Base-by-base conservation (phyloP, 2,113 vertebrate genomes). In the Syngnathus scovelli region DNA sequence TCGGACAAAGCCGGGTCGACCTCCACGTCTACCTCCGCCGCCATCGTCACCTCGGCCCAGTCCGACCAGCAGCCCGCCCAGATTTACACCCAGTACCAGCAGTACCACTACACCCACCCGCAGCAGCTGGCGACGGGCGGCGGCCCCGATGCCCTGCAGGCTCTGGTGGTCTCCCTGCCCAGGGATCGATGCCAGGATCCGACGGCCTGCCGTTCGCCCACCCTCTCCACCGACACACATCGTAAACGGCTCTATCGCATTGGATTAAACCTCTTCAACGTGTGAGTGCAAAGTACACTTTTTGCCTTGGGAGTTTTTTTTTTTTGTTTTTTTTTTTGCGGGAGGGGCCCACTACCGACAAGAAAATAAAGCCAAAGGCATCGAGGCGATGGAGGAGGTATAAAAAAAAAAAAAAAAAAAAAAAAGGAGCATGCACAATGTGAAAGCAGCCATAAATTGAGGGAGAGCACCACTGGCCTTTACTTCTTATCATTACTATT, bases 231-330 rank as follows among this genome's bases (percentile, higher is more conserved):
- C 0, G 96, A 99, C 78, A 97, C 93, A 10, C 94, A 96, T 88
- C 94, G 97, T 72, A 99, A 99, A 78, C 92, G 96, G 21, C 95
- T 98, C 43, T 99, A 99, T 79, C 94, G 97, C 66, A 98, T 99
- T 1, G 97, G 97, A 76, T 94, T 99, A 86, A 99, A 99, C 86
- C 96, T 99, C 77, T 99, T 99, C 71, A 99, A 99, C 55, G 93
- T 98, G 97, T 99, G 78, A 97, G 97, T 94, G 78, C 69, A 78
- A 69, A 78, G 62, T 67, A 69, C 61, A 75, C 65, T 71, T 77
- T 67, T 62, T 74, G 48, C 11, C 75, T 52, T 72, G 75, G 73
- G 77, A 61, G 37, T n/a, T 61, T 61, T n/a, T 61, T 33, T 33
- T 33, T n/a, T 61, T 61, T n/a, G n/a, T n/a, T n/a, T 61, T 19